A percentile compares a stretch with the other conserved stretches of the same genome.
phyloP scores from a whole-genome alignment of 2,888 invertebrate species.

The Drosophila ezoana region DNA sequence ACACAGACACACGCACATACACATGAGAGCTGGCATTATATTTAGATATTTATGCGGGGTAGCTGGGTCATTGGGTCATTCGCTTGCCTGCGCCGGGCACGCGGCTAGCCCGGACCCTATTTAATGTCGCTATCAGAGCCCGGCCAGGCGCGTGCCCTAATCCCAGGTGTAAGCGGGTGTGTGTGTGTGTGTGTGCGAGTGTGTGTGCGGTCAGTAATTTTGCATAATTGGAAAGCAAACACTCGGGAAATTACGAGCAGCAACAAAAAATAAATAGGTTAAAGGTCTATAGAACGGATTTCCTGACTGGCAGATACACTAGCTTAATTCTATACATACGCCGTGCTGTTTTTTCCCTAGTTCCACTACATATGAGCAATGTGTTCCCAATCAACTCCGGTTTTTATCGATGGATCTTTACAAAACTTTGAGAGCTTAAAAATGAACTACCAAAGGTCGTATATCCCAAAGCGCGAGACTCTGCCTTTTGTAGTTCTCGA shows the following conservation, averaged over 20 bases:
- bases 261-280: not conserved
- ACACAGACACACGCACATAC: slow-evolving; percentile 12
- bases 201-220: slow-evolving; percentile 50
- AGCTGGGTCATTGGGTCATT: slow-evolving; percentile 37
- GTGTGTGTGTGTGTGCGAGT: not conserved
- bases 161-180: slow-evolving; percentile 7
- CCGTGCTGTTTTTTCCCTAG: too few relatives aligned
- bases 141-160: slow-evolving; percentile 33
- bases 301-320: too few relatives aligned
- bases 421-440: too few relatives aligned
- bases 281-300: too few relatives aligned
- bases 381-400: too few relatives aligned
- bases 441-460: too few relatives aligned
- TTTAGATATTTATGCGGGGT: slow-evolving; percentile 20
- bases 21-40: slow-evolving; percentile 15
- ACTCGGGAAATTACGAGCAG: not conserved
- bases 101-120: slow-evolving; percentile 4
- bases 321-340: too few relatives aligned
- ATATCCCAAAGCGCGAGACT: too few relatives aligned
- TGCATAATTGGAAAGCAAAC: slow-evolving; percentile 28
- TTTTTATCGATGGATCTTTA: too few relatives aligned
- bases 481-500: too few relatives aligned
- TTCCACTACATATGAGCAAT: too few relatives aligned
- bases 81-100: slow-evolving; percentile 20
- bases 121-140: slow-evolving; percentile 24